Conservation (phyloP, 2,797 vertebrate species). For the Astyanax mexicanus region DNA sequence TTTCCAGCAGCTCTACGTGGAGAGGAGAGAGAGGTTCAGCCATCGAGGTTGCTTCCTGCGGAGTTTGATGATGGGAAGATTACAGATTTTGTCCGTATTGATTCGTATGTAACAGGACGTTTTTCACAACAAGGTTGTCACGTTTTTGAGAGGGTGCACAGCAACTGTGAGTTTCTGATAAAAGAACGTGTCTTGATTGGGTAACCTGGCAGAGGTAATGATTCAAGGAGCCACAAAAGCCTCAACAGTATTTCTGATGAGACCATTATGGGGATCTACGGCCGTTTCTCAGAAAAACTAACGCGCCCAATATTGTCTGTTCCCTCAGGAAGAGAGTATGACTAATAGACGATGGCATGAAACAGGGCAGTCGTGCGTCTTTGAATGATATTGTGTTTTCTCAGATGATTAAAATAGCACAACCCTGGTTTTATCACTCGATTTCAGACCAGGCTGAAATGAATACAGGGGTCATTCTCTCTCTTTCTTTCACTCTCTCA, state of each 20-base stretch:
- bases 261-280: background rate
- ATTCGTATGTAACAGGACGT: background rate
- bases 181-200: background rate
- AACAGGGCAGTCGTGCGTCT: background rate
- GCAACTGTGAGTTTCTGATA: background rate
- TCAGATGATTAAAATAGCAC: conserved; percentile 31
- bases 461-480: conserved; percentile 37
- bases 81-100: background rate
- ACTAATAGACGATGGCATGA: conserved; percentile 9
- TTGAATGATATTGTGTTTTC: conserved; percentile 22
- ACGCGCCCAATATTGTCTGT: background rate
- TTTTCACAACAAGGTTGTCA: background rate
- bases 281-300: background rate
- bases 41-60: background rate
- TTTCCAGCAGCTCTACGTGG: background rate
- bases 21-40: background rate
- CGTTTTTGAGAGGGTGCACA: background rate
- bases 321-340: background rate
- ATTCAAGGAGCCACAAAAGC: background rate
- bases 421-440: conserved; percentile 27
- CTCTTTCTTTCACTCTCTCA: background rate
- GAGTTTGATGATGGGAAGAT: background rate
- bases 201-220: background rate
- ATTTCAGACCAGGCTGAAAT: conserved; percentile 30
- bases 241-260: background rate